phyloP scores from a whole-genome alignment of 1,140 invertebrate species.

The Danaus melanippus region DNA sequence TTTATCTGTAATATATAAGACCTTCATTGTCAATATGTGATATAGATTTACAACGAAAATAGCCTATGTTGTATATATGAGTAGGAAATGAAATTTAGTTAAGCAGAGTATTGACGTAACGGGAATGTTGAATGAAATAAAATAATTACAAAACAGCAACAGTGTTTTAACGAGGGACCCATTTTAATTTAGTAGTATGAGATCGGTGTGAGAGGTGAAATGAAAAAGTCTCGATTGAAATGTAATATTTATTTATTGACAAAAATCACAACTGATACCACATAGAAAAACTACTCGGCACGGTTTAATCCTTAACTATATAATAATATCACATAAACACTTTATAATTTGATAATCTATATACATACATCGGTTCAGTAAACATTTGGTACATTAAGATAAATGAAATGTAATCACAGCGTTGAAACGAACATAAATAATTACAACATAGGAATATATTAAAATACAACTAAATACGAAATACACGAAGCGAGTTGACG shows the following conservation, averaged over 20 bases:
- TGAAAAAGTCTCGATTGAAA: constrained; percentile 18
- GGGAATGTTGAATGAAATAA: constrained; percentile 45
- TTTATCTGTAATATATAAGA: constrained; percentile 10
- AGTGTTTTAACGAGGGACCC: constrained; percentile 9
- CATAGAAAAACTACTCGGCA: constrained; percentile 71
- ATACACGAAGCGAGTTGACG: too few relatives aligned
- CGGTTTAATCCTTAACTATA: constrained; percentile 71
- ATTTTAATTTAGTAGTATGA: not conserved
- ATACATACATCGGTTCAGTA: constrained; percentile 48
- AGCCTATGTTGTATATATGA: constrained; percentile 38
- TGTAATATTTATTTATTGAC: constrained; percentile 63
- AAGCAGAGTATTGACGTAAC: constrained; percentile 13
- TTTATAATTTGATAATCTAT: constrained; percentile 67
- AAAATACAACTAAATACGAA: too few relatives aligned
- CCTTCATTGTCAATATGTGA: constrained; percentile 46
- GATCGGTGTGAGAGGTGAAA: too few relatives aligned
- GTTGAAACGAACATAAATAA: constrained; percentile 2
- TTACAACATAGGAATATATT: too few relatives aligned
- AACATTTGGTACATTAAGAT: constrained; percentile 45
- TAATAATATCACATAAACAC: constrained; percentile 69
- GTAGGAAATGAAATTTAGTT: constrained; percentile 16
- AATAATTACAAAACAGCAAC: constrained; percentile 34
- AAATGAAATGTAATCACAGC: constrained; percentile 38
- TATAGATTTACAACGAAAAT: constrained; percentile 54
- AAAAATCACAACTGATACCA: constrained; percentile 71